phyloP scores from a whole-genome alignment of 2,888 invertebrate genomes.

The Nemotelus pantherinus region DNA sequence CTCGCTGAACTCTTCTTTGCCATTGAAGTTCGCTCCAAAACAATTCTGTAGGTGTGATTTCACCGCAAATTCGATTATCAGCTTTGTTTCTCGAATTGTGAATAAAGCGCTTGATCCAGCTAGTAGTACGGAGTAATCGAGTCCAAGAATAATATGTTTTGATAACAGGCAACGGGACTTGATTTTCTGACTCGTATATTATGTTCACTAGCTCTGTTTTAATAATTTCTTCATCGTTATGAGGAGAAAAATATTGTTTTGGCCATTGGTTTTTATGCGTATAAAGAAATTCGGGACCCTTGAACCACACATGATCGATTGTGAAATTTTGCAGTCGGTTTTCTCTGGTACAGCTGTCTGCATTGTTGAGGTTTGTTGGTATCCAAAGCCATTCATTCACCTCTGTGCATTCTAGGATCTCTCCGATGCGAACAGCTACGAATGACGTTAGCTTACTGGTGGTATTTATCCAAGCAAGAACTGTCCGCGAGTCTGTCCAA shows the following conservation, averaged over 20 bases:
- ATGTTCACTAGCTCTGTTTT: too few species aligned
- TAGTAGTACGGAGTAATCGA: not conserved
- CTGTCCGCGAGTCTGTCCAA: not conserved
- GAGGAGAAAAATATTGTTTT: not conserved
- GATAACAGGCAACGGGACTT: not conserved
- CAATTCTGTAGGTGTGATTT: not conserved
- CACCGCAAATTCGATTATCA: not conserved
- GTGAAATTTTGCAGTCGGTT: not conserved
- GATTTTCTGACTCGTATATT: too few species aligned
- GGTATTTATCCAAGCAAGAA: not conserved
- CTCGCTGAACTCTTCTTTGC: conserved; percentile 13
- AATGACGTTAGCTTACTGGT: too few species aligned
- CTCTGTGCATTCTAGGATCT: not conserved
- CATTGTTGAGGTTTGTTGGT: not conserved
- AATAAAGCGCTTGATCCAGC: not conserved
- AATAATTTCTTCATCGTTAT: not conserved
- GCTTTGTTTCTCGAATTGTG: not conserved
- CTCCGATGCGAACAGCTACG: not conserved
- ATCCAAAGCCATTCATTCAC: not conserved
- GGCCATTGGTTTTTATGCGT: not conserved
- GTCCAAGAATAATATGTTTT: not conserved
- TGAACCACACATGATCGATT: not conserved
- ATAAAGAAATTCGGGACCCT: not conserved
- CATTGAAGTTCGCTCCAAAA: conserved; percentile 23
- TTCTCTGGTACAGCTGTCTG: not conserved